Conservation (phyloP, 2,113 vertebrate species). For the Condylura cristata region DNA sequence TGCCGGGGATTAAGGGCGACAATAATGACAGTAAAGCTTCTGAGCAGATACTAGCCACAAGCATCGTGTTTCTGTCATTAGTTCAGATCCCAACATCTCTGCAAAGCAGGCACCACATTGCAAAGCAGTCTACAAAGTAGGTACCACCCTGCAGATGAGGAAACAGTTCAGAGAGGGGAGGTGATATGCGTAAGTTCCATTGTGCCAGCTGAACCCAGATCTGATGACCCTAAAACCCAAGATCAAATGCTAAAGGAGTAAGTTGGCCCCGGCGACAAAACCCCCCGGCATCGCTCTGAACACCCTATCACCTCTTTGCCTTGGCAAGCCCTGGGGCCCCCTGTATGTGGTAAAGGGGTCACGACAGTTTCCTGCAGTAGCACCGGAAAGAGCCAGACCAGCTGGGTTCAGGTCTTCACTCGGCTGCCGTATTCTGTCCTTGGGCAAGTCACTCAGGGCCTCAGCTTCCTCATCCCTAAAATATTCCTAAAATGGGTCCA, state of each 20-base stretch:
- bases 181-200: neutral
- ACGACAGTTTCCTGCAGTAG: neutral
- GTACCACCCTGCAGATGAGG: neutral
- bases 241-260: no score
- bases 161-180: neutral
- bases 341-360: neutral
- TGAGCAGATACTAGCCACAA: accelerated
- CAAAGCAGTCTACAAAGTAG: neutral
- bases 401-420: neutral
- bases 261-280: neutral
- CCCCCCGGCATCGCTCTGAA: neutral
- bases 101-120: neutral
- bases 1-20: neutral
- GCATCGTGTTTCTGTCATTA: accelerated
- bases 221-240: neutral
- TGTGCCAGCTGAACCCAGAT: neutral
- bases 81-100: neutral
- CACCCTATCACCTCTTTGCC: neutral
- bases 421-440: neutral
- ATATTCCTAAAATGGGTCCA: neutral
- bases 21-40: neutral
- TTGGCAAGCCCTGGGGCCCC: accelerated
- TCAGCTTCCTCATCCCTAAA: neutral
- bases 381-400: neutral
- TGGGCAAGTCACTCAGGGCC: neutral